Evolutionary conservation across 2,113 vertebrate species (phyloP).

Genomic region (Myrmecobius fasciatus): DNA sequence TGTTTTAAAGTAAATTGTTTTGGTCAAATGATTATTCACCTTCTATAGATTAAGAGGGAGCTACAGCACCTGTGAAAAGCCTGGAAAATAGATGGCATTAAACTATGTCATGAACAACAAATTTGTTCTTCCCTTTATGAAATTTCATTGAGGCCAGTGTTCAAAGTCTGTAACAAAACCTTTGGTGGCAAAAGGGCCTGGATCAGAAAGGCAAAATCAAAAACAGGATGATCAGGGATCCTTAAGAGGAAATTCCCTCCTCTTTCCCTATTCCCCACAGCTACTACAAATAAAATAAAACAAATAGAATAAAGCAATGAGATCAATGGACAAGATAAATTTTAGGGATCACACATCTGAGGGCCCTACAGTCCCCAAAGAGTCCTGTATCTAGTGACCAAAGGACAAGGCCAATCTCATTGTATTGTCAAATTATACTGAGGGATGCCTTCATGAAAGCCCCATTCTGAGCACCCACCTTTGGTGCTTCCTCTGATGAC

Average conservation of each 20-base stretch:
- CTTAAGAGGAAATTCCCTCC: background rate
- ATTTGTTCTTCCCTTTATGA: too few relatives aligned
- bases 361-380: background rate
- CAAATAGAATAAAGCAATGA: background rate
- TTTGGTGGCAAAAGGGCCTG: background rate
- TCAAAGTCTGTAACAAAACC: too few relatives aligned
- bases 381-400: background rate
- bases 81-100: too few relatives aligned
- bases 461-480: background rate
- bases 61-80: too few relatives aligned
- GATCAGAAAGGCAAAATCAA: background rate
- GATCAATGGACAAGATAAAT: background rate
- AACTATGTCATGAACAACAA: too few relatives aligned
- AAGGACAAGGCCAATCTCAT: background rate
- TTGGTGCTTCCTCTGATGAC: background rate
- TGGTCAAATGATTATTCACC: too few relatives aligned
- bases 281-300: background rate
- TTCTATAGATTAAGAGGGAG: too few relatives aligned
- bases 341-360: background rate
- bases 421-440: background rate
- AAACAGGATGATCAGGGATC: background rate
- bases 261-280: background rate
- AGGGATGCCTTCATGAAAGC: background rate
- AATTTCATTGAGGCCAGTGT: too few relatives aligned
- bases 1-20: too few relatives aligned